Percentiles rank a stretch among this genome's conserved stretches.
Evolutionary conservation across 2,797 vertebrate species (phyloP).

Genomic region (Chromis chromis): DNA sequence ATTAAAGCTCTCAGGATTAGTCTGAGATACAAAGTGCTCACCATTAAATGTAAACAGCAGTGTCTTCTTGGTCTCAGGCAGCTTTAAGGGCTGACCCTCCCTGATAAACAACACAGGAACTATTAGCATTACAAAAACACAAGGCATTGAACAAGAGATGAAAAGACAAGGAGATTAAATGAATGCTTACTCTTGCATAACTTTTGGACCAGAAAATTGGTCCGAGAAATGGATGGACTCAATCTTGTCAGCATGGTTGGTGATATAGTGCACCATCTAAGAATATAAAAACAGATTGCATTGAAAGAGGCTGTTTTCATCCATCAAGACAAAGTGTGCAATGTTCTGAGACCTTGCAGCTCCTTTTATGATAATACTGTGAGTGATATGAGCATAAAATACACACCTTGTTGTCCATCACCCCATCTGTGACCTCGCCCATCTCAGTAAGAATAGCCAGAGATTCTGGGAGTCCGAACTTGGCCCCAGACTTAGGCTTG

Average conservation of each 20-base stretch:
- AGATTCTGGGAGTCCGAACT: conserved; percentile 94
- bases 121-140: neutral
- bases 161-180: neutral
- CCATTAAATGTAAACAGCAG: conserved; percentile 99
- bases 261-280: conserved; percentile 98
- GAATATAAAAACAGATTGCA: conserved; percentile 40
- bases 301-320: neutral
- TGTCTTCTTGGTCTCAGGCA: conserved; percentile 98
- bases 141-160: neutral
- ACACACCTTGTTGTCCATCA: conserved; percentile 97
- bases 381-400: neutral
- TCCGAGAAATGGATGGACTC: conserved; percentile 99
- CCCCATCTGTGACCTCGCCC: conserved; percentile 98
- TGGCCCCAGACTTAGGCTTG: conserved; percentile 97
- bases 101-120: conserved; percentile 73
- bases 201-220: conserved; percentile 99
- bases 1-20: neutral
- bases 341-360: neutral
- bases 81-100: conserved; percentile 98
- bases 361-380: neutral
- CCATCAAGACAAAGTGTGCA: neutral
- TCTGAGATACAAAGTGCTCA: conserved; percentile 69
- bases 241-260: conserved; percentile 97
- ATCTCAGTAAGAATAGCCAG: conserved; percentile 96
- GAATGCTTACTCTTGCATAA: conserved; percentile 98